phyloP scores from a whole-genome alignment of 2,797 vertebrate species.

The Balearica regulorum region DNA sequence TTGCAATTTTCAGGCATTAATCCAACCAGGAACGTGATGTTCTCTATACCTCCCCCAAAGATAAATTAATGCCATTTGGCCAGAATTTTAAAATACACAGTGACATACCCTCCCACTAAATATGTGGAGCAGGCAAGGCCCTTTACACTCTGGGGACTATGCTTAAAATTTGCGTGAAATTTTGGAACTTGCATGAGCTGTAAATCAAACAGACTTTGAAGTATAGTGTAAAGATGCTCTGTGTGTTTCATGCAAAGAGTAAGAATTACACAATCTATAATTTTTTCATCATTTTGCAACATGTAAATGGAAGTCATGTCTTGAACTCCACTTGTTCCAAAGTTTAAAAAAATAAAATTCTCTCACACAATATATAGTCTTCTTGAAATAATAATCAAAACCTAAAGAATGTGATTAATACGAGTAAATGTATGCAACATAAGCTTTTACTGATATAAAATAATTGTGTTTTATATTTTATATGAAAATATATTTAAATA shows the following conservation, averaged over 20 bases:
- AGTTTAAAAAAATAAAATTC: not conserved
- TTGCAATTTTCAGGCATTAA: not conserved
- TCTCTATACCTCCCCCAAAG: not conserved
- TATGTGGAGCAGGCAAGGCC: not conserved
- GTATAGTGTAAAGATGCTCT: not conserved
- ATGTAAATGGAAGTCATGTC: not conserved
- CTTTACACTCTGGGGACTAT: not conserved
- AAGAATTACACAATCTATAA: not conserved
- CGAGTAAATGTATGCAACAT: rapidly evolving
- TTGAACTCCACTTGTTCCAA: not conserved
- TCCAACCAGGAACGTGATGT: not conserved
- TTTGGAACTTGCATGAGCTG: not conserved
- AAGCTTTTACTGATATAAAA: not conserved
- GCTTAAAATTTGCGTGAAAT: not conserved
- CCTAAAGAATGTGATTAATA: not conserved
- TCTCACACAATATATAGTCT: not conserved
- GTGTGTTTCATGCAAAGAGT: not conserved
- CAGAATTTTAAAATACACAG: not conserved
- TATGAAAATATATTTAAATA: too few relatives aligned
- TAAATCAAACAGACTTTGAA: not conserved
- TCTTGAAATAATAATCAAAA: not conserved
- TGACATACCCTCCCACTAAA: not conserved
- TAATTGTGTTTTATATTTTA: not conserved
- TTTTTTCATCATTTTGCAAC: not conserved
- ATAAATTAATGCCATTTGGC: not conserved